Percentiles rank a stretch among this genome's conserved stretches.
Evolutionary conservation across 2,888 invertebrate species (phyloP).

Genomic region (Sinopyrophorus schimmeli): DNA sequence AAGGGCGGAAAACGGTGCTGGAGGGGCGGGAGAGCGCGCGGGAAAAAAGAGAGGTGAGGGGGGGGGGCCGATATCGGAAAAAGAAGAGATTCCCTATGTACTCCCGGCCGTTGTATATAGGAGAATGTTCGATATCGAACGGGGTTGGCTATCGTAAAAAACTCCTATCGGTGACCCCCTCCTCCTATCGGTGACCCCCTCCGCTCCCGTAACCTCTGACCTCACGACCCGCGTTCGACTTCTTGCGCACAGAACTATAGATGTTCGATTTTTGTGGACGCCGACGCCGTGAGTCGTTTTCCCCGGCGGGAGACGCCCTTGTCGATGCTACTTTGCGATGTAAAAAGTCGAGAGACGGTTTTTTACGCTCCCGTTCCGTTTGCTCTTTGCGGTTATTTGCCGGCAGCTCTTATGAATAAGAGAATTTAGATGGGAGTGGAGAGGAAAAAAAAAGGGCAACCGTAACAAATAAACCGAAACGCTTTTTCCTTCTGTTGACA

Average conservation of each 20-base stretch:
- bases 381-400: constrained; percentile 33
- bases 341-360: constrained; percentile 35
- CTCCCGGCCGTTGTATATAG: constrained; percentile 12
- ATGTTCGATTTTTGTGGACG: constrained; percentile 56
- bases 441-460: constrained; percentile 24
- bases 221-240: constrained; percentile 47
- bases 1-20: constrained; percentile 20
- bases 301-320: constrained; percentile 37
- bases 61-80: background rate
- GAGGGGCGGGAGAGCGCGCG: constrained; percentile 2
- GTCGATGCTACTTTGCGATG: constrained; percentile 36
- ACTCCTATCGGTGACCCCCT: constrained; percentile 46
- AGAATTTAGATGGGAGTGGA: no score
- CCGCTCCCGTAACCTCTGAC: constrained; percentile 43
- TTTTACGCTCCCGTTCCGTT: constrained; percentile 30
- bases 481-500: constrained; percentile 1
- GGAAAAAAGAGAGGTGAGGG: background rate
- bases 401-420: constrained; percentile 26
- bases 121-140: constrained; percentile 46
- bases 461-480: constrained; percentile 18
- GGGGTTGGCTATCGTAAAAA: constrained; percentile 53
- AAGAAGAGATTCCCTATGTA: no score
- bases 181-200: constrained; percentile 37
- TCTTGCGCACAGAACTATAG: constrained; percentile 54
- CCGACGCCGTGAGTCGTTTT: constrained; percentile 46